Percentiles rank a stretch among this genome's conserved stretches.
These are phyloP conservation scores for Euproctis similis DNA, from an alignment of 2,888 invertebrate species.

Conservation along the genomic window DNA sequence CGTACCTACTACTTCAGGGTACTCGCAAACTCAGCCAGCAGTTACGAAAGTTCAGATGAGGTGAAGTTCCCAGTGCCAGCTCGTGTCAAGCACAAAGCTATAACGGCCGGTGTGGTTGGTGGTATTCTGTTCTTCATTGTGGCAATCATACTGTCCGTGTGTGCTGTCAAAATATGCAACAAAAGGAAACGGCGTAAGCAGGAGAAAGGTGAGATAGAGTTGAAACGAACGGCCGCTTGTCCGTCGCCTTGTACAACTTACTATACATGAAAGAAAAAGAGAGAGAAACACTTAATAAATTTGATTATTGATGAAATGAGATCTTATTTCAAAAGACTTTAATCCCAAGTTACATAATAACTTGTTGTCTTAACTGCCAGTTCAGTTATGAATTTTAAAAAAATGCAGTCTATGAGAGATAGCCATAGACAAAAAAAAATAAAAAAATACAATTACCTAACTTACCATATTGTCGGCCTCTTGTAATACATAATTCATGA, in stretches of 20 bases:
- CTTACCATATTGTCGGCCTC: constrained; percentile 36
- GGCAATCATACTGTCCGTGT: constrained; percentile 96
- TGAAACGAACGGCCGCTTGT: constrained; percentile 41
- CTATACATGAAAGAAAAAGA: too few species aligned
- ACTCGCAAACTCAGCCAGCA: constrained; percentile 89
- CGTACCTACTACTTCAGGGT: constrained; percentile 95
- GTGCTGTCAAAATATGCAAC: constrained; percentile 98
- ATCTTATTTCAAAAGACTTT: too few species aligned
- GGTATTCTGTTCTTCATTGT: constrained; percentile 98
- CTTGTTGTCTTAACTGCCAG: too few species aligned
- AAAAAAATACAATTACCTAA: constrained; percentile 15
- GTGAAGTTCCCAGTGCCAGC: constrained; percentile 93
- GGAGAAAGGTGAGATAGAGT: constrained; percentile 90
- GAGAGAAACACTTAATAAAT: too few species aligned
- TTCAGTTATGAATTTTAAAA: too few species aligned
- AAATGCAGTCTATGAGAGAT: constrained; percentile 7
- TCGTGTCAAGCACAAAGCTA: constrained; percentile 94
- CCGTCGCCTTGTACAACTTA: constrained; percentile 37
- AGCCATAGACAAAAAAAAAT: constrained; percentile 17
- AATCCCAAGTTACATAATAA: too few species aligned
- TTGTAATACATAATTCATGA: too few species aligned
- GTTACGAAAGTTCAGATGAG: constrained; percentile 90
- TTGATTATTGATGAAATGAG: too few species aligned
- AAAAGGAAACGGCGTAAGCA: constrained; percentile 97
- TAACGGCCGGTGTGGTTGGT: constrained; percentile 96